Conservation (phyloP, 2,113 vertebrate genomes). For the Zapus hudsonius region DNA sequence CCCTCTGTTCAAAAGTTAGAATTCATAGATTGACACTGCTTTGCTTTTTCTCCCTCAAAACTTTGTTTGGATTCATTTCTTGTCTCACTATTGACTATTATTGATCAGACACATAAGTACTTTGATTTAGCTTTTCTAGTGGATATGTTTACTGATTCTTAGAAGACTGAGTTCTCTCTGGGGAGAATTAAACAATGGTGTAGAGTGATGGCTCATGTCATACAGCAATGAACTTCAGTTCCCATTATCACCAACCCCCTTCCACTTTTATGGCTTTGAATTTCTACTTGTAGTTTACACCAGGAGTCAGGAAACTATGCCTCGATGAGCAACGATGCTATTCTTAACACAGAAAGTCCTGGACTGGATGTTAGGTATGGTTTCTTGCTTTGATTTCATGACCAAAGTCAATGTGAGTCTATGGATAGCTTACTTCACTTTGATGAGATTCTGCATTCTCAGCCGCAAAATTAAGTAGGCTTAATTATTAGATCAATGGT, state of each 20-base stretch:
- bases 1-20: background rate
- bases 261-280: background rate
- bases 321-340: background rate
- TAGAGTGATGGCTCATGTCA: background rate
- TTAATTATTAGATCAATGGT: background rate
- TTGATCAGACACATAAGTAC: background rate
- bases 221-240: background rate
- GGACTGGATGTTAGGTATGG: background rate
- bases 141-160: background rate
- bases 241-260: too few relatives aligned
- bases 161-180: background rate
- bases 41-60: background rate
- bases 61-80: background rate
- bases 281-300: background rate
- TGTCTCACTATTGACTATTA: background rate
- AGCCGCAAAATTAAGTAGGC: background rate
- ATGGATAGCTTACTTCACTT: background rate
- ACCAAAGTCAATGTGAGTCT: background rate
- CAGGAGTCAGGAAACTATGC: background rate
- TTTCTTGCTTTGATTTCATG: background rate
- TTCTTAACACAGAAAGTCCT: background rate
- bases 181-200: background rate
- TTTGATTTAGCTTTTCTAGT: slow-evolving; percentile 7
- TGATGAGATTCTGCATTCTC: background rate
- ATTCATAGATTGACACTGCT: background rate